These are phyloP conservation scores for Ormia ochracea DNA, from an alignment of 2,888 invertebrate species.

Conservation along the genomic window DNA sequence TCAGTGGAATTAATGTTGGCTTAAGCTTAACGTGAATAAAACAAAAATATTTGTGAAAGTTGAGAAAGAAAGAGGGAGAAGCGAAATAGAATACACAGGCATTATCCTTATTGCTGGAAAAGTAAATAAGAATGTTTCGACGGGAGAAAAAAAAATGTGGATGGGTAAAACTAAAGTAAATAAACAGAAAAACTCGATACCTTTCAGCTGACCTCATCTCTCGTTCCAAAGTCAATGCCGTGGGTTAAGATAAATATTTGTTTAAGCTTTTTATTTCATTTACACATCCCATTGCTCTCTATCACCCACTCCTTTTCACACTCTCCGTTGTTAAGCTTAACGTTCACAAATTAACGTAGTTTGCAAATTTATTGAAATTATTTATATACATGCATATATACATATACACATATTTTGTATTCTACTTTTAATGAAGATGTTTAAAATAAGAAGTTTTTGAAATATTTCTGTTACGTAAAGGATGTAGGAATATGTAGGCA, in stretches of 20 bases:
- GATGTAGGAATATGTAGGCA: background rate
- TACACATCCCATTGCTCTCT: conserved; percentile 8
- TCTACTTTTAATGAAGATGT: conserved; percentile 28
- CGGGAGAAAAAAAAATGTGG: background rate
- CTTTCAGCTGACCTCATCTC: conserved; percentile 10
- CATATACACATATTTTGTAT: no score
- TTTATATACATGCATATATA: background rate
- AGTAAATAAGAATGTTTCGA: conserved; percentile 34
- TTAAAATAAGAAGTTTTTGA: conserved; percentile 30
- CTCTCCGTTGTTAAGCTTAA: background rate
- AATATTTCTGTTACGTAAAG: background rate
- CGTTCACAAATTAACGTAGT: background rate
- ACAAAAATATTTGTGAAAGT: conserved; percentile 31
- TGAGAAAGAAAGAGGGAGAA: background rate
- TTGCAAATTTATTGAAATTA: background rate
- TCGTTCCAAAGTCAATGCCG: conserved; percentile 2
- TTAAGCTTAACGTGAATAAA: conserved; percentile 55
- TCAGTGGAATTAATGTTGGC: conserved; percentile 54
- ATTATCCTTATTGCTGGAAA: conserved; percentile 9
- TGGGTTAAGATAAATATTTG: conserved; percentile 42
- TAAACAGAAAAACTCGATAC: conserved; percentile 6
- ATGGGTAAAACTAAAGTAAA: conserved; percentile 7
- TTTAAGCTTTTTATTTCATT: conserved; percentile 16
- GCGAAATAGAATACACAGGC: conserved; percentile 10
- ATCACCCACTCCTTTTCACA: conserved; percentile 7